phyloP scores from a whole-genome alignment of 2,797 vertebrate genomes.

The Falco cherrug region DNA sequence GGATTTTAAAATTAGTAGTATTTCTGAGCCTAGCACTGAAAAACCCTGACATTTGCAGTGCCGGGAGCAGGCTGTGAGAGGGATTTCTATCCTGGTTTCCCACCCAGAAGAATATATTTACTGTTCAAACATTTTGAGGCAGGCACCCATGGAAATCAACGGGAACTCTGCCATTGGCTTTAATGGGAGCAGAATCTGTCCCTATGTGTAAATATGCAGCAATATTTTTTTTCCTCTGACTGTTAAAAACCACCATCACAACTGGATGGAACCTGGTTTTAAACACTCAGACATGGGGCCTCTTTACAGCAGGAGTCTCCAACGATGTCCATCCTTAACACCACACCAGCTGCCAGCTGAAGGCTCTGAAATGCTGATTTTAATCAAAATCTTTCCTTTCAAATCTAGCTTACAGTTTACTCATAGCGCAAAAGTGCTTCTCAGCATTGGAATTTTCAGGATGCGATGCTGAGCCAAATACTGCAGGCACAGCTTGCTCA shows the following conservation, averaged over 20 bases:
- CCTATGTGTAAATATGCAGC: slow-evolving; percentile 33
- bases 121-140: slow-evolving; percentile 65
- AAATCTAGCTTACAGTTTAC: slow-evolving; percentile 60
- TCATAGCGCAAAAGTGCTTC: slow-evolving; percentile 63
- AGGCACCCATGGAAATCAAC: slow-evolving; percentile 58
- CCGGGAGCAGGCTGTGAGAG: slow-evolving; percentile 51
- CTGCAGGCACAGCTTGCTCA: slow-evolving; percentile 68
- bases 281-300: slow-evolving; percentile 34
- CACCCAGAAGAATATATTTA: slow-evolving; percentile 68
- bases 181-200: slow-evolving; percentile 59
- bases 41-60: slow-evolving; percentile 44
- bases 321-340: slow-evolving; percentile 46
- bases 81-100: slow-evolving; percentile 59
- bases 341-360: slow-evolving; percentile 13
- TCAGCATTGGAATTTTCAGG: slow-evolving; percentile 68
- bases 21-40: slow-evolving; percentile 7
- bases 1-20: slow-evolving; percentile 49
- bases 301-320: slow-evolving; percentile 45
- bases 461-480: slow-evolving; percentile 59
- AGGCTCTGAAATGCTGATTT: slow-evolving; percentile 60
- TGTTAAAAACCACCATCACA: slow-evolving; percentile 57
- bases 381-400: slow-evolving; percentile 63
- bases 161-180: slow-evolving; percentile 58
- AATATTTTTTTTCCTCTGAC: slow-evolving; percentile 44
- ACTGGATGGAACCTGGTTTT: slow-evolving; percentile 51